These are phyloP conservation scores for Rhinoptilus africanus DNA, from an alignment of 2,113 vertebrate genomes.

Conservation along the genomic window DNA sequence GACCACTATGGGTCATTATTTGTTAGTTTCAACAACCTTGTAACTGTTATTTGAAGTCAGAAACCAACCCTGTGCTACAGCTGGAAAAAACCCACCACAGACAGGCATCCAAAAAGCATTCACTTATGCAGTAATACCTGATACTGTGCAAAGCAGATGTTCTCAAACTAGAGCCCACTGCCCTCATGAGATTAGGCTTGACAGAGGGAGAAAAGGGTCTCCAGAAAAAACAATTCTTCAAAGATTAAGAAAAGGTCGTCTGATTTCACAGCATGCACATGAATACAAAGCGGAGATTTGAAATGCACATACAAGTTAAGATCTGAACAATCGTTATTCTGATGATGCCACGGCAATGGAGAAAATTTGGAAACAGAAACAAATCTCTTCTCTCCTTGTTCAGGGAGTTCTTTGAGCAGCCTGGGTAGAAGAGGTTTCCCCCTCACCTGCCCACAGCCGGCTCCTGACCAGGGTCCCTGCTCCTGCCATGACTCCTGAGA, in stretches of 20 bases:
- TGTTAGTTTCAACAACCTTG: background rate
- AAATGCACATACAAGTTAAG: background rate
- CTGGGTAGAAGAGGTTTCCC: background rate
- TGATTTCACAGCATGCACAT: background rate
- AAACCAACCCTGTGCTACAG: background rate
- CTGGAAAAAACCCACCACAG: background rate
- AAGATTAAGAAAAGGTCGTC: background rate
- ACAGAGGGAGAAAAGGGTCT: background rate
- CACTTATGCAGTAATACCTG: background rate
- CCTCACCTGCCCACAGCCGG: background rate
- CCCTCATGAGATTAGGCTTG: background rate
- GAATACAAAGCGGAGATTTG: background rate
- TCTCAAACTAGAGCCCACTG: background rate
- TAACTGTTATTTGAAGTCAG: background rate
- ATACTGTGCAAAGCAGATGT: constrained; percentile 12
- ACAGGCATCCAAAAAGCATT: background rate
- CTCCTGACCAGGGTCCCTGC: background rate
- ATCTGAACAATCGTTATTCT: background rate
- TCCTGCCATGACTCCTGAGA: background rate
- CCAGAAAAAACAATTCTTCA: background rate
- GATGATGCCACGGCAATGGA: background rate
- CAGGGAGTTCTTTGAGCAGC: background rate
- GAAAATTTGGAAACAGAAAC: background rate
- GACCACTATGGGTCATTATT: background rate
- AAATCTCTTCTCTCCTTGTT: background rate